Conservation (phyloP, 2,797 vertebrate species). For the Hypotaenidia philippensis region DNA sequence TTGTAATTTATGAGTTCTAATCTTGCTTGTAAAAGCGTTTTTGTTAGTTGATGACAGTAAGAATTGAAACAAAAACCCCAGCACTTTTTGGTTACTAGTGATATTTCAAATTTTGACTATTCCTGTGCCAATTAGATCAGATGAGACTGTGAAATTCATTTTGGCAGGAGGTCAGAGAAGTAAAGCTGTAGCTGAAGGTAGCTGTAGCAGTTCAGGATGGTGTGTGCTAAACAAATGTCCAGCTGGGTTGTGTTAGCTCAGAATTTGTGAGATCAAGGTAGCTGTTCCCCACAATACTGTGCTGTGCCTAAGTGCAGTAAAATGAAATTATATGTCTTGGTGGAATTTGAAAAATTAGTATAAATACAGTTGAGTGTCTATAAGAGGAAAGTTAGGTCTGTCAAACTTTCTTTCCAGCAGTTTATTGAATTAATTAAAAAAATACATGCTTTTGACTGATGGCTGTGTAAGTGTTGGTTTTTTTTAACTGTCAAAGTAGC, state of each 20-base stretch:
- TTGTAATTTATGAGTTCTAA: neutral
- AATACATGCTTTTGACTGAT: neutral
- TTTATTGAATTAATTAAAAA: neutral
- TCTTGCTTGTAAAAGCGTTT: neutral
- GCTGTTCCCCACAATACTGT: neutral
- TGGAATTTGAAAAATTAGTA: neutral
- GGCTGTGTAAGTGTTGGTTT: accelerated
- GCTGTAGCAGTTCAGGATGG: neutral
- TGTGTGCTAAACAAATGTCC: neutral
- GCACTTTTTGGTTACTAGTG: neutral
- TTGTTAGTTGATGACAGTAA: accelerated
- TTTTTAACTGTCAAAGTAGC: neutral
- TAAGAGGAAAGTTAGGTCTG: neutral
- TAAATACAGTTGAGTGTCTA: neutral
- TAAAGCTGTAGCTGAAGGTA: neutral
- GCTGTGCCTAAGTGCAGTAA: neutral
- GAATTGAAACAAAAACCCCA: neutral
- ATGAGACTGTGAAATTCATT: neutral
- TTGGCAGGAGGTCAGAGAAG: neutral
- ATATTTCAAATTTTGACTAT: neutral
- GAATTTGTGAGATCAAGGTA: neutral
- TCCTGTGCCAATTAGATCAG: neutral
- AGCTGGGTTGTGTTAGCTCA: neutral
- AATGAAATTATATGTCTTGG: neutral
- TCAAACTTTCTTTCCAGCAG: neutral